These are phyloP conservation scores for Numenius phaeopus DNA, from an alignment of 2,797 vertebrate species.

Conservation along the genomic window DNA sequence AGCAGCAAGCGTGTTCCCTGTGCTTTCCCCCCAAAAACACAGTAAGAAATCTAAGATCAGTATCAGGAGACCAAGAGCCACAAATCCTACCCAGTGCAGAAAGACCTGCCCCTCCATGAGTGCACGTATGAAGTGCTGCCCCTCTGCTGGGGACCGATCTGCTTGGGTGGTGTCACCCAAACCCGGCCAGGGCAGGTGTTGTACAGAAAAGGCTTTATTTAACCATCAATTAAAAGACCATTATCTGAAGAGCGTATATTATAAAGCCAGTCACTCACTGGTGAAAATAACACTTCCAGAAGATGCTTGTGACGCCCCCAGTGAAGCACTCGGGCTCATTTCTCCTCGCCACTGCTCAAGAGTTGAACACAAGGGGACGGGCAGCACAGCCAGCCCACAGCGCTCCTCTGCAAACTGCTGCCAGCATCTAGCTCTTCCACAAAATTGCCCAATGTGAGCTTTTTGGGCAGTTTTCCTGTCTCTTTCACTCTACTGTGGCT, in stretches of 20 bases:
- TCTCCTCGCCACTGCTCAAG: background rate
- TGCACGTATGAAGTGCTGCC: accelerated
- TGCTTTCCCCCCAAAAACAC: background rate
- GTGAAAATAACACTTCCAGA: background rate
- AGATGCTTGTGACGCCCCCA: background rate
- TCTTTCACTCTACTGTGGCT: background rate
- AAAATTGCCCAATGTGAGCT: background rate
- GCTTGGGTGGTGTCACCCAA: background rate
- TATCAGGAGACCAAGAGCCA: background rate
- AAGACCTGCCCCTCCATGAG: background rate
- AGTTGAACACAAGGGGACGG: background rate
- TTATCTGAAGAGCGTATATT: background rate
- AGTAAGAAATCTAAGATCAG: background rate
- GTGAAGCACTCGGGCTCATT: background rate
- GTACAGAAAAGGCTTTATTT: background rate
- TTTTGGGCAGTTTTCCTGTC: background rate
- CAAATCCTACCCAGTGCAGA: background rate
- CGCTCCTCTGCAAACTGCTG: background rate
- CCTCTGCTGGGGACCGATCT: background rate
- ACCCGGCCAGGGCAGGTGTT: background rate
- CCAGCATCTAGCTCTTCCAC: background rate
- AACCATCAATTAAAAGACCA: background rate
- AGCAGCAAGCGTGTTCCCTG: background rate
- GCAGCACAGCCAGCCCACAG: background rate
- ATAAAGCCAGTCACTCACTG: background rate